Percentiles rank a stretch among this genome's conserved stretches.
phyloP scores from a whole-genome alignment of 2,888 invertebrate species.

The Spodoptera exigua region DNA sequence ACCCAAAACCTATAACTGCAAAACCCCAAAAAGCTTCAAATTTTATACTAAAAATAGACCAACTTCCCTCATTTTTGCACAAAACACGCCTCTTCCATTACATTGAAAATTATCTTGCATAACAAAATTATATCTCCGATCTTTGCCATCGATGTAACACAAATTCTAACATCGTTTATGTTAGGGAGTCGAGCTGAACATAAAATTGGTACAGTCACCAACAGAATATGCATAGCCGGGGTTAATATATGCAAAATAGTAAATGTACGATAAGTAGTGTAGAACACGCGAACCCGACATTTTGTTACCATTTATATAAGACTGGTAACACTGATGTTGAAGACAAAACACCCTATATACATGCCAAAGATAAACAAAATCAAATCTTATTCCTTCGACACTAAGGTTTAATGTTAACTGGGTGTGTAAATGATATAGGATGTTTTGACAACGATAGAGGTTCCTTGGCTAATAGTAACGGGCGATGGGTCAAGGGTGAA shows the following conservation, averaged over 20 bases:
- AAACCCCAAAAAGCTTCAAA: too few species aligned
- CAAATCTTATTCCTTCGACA: constrained; percentile 33
- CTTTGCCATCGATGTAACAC: constrained; percentile 17
- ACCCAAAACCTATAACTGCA: too few species aligned
- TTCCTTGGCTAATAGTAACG: constrained; percentile 77
- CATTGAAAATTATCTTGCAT: too few species aligned
- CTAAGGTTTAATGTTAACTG: constrained; percentile 62
- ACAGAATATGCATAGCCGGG: constrained; percentile 71
- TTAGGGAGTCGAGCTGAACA: constrained; percentile 53
- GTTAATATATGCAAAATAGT: constrained; percentile 87
- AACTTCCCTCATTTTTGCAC: too few species aligned
- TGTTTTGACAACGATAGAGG: constrained; percentile 49
- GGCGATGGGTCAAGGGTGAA: constrained; percentile 86
- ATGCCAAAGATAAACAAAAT: constrained; percentile 35
- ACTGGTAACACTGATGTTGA: constrained; percentile 62
- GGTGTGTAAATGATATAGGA: constrained; percentile 38
- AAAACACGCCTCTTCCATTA: too few species aligned
- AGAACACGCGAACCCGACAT: constrained; percentile 86
- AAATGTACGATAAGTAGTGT: constrained; percentile 81
- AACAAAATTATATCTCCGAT: too few species aligned
- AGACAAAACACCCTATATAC: constrained; percentile 60
- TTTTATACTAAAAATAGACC: too few species aligned
- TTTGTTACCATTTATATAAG: constrained; percentile 86
- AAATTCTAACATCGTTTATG: constrained; percentile 34
- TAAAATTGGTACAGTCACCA: constrained; percentile 68